phyloP scores from a whole-genome alignment of 2,113 vertebrate species.

The Parotia lawesii region DNA sequence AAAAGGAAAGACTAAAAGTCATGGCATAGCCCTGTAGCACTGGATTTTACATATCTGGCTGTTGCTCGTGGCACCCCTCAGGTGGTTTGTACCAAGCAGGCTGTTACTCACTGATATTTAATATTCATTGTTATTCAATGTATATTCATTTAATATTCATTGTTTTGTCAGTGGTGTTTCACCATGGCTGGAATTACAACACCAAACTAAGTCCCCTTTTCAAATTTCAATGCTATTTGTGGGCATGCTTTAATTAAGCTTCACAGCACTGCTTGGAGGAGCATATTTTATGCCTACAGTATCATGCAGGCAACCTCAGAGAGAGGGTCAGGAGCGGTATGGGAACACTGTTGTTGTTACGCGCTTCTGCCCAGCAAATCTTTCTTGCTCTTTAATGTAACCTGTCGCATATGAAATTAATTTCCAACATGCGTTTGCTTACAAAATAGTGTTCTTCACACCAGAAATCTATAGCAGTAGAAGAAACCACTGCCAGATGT shows the following conservation, averaged over 20 bases:
- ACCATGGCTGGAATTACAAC: neutral
- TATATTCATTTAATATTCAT: neutral
- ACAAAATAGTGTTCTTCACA: slow-evolving; percentile 16
- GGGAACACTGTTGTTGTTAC: neutral
- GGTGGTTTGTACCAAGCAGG: neutral
- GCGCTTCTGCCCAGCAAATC: neutral
- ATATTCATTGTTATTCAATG: neutral
- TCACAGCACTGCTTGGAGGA: neutral
- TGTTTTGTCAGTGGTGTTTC: neutral
- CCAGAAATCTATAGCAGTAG: slow-evolving; percentile 25
- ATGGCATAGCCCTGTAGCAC: neutral
- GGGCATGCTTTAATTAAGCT: neutral
- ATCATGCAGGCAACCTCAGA: neutral
- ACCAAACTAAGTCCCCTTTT: neutral
- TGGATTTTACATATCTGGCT: neutral
- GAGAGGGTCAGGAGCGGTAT: neutral
- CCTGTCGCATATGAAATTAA: slow-evolving; percentile 30
- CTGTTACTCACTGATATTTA: neutral
- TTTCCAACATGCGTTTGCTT: slow-evolving; percentile 34
- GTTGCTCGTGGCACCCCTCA: neutral
- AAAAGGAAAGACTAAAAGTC: neutral
- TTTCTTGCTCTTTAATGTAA: slow-evolving; percentile 8
- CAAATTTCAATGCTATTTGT: neutral
- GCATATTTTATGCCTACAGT: neutral
- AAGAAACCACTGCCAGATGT: slow-evolving; percentile 44